Conservation (phyloP, 2,888 invertebrate genomes). For the Amphiduros pacificus region DNA sequence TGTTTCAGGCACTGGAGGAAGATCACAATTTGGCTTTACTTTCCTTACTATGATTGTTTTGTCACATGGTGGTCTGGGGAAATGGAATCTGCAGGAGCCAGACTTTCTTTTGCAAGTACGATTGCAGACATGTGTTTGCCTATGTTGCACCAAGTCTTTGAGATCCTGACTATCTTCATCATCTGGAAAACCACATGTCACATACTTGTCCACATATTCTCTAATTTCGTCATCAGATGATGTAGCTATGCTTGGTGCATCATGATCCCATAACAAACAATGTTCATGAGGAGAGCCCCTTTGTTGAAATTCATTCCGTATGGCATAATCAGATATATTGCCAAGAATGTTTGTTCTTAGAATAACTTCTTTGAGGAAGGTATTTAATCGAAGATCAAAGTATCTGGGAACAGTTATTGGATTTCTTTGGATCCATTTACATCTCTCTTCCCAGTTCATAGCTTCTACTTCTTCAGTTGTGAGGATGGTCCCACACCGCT, state of each 20-base stretch:
- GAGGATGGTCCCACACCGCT: slow-evolving; percentile 24
- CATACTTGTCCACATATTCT: slow-evolving; percentile 10
- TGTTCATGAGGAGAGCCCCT: slow-evolving; percentile 5
- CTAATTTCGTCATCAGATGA: neutral
- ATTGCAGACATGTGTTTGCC: slow-evolving; percentile 7
- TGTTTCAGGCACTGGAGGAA: neutral
- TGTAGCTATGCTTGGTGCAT: neutral
- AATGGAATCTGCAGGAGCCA: slow-evolving; percentile 4
- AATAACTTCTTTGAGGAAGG: slow-evolving; percentile 29
- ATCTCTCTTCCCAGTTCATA: slow-evolving; percentile 31
- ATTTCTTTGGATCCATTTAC: slow-evolving; percentile 29
- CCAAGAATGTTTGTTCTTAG: neutral
- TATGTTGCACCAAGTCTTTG: neutral
- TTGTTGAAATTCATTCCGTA: slow-evolving; percentile 1
- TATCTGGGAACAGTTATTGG: slow-evolving; percentile 35
- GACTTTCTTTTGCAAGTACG: slow-evolving; percentile 11
- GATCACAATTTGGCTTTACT: too few relatives aligned
- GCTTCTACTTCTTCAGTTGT: slow-evolving; percentile 22
- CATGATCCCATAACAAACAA: neutral
- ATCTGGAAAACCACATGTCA: neutral
- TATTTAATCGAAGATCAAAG: slow-evolving; percentile 33
- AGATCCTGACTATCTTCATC: neutral
- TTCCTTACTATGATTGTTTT: neutral
- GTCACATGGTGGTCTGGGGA: neutral
- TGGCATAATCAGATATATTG: neutral